phyloP scores from a whole-genome alignment of 1,140 invertebrate genomes.

The Oscheius sp. region DNA sequence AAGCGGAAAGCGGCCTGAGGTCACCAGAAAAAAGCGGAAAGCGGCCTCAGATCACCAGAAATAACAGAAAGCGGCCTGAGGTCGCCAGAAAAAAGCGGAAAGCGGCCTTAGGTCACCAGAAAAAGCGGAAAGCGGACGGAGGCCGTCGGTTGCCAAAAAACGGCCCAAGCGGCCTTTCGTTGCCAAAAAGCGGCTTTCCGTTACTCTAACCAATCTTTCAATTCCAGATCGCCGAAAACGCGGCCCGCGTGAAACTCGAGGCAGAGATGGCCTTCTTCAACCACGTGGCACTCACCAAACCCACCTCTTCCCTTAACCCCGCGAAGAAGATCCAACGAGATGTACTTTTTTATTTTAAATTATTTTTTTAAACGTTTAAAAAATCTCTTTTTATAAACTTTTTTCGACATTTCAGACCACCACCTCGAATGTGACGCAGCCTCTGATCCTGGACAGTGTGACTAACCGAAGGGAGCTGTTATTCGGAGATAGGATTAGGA shows the following conservation, averaged over 20 bases:
- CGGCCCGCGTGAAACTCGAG: conserved; percentile 19
- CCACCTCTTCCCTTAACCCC: conserved; percentile 5
- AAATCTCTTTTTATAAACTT: too few species aligned
- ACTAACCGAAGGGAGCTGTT: conserved; percentile 18
- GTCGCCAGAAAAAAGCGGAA: too few species aligned
- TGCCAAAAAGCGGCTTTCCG: too few species aligned
- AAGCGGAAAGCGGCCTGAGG: too few species aligned
- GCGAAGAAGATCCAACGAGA: conserved; percentile 10
- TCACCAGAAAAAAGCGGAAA: too few species aligned
- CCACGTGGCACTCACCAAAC: conserved; percentile 13
- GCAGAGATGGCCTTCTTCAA: conserved; percentile 30
- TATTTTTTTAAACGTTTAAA: too few species aligned
- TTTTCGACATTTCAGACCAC: background rate
- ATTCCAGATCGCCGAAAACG: conserved; percentile 11
- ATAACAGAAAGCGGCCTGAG: too few species aligned
- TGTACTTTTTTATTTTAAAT: background rate
- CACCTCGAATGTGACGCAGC: background rate
- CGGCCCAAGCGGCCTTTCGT: too few species aligned
- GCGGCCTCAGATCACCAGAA: too few species aligned
- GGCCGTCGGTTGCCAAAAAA: too few species aligned
- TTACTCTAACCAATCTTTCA: background rate
- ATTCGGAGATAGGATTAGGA: conserved; percentile 26
- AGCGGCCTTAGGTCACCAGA: too few species aligned
- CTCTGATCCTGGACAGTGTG: background rate
- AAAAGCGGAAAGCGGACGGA: too few species aligned